Evolutionary conservation across 2,888 invertebrate species (phyloP).

Genomic region (Himalopsyche kuldschensis): DNA sequence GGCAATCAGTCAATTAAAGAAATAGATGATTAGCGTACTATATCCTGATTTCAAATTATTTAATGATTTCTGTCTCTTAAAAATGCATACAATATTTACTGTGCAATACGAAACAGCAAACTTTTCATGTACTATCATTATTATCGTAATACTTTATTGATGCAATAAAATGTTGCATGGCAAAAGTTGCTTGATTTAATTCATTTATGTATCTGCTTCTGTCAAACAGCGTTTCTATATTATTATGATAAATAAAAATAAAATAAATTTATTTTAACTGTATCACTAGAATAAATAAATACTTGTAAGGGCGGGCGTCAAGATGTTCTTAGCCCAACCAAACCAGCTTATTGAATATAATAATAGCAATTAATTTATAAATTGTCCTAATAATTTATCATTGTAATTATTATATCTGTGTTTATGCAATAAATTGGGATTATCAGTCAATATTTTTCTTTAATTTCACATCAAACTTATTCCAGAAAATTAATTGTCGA

Average conservation of each 20-base stretch:
- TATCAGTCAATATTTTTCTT: slow-evolving; percentile 17
- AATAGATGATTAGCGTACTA: too few relatives aligned
- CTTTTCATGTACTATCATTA: too few relatives aligned
- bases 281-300: slow-evolving; percentile 32
- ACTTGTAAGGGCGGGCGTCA: slow-evolving; percentile 28
- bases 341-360: slow-evolving; percentile 34
- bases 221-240: background rate
- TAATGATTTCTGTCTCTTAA: too few relatives aligned
- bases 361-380: slow-evolving; percentile 35
- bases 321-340: slow-evolving; percentile 34
- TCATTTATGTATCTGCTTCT: background rate
- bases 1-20: too few relatives aligned
- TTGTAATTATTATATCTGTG: slow-evolving; percentile 34
- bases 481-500: too few relatives aligned
- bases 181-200: background rate
- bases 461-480: background rate
- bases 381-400: slow-evolving; percentile 32
- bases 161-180: too few relatives aligned
- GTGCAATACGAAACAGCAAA: too few relatives aligned
- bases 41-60: too few relatives aligned
- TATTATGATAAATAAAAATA: background rate
- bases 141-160: too few relatives aligned
- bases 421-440: slow-evolving; percentile 40
- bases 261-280: slow-evolving; percentile 11
- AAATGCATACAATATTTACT: too few relatives aligned